Evolutionary conservation across 2,888 invertebrate species (phyloP), one percentile per base, ranked within the genome.

Genomic region (Neria commutata): DNA sequence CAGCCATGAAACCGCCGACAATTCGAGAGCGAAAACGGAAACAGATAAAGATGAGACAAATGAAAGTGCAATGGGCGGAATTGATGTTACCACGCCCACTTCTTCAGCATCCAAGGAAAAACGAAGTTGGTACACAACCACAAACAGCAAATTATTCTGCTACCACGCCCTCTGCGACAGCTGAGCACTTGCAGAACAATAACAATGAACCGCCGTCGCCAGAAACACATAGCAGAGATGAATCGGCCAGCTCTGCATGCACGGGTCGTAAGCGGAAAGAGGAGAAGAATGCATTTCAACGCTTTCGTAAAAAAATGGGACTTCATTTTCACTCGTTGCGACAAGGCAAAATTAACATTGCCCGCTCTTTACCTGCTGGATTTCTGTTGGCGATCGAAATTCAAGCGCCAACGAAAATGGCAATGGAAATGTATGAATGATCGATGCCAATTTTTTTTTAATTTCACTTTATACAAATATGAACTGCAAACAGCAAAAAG

Each of bases 231-330:
- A n/a, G n/a, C n/a, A n/a, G n/a, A n/a, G n/a, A n/a, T n/a, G n/a
- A n/a, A n/a, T n/a, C n/a, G n/a, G n/a, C n/a, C n/a, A n/a, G n/a
- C n/a, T n/a, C n/a, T n/a, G n/a, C n/a, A n/a, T n/a, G n/a, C 5
- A 63, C 58, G 33, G 62, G 67, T 26, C 72, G 70, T 25, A 74
- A 74, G 61, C 70, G 73, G 16, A 74, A 71, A 55, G 79, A 75
- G 14, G 79, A 76, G 26, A 76, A 75, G 56, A 81, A 76, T 58
- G 68, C 77, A 42, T 78, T 81, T 54, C 76, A 79, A 23, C 74
- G 79, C 24, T 68, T 81, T 10, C 76, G 75, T 4, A 72, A 75
- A 54, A 75, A 73, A 59, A 73, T 81, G 68, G 75, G 77, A 10
- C 59, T 77, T 16, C 73, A 75, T 2, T 66, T 80, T 14, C 69